These are phyloP conservation scores for Cantharis rufa DNA, from an alignment of 2,888 invertebrate genomes.

Conservation along the genomic window DNA sequence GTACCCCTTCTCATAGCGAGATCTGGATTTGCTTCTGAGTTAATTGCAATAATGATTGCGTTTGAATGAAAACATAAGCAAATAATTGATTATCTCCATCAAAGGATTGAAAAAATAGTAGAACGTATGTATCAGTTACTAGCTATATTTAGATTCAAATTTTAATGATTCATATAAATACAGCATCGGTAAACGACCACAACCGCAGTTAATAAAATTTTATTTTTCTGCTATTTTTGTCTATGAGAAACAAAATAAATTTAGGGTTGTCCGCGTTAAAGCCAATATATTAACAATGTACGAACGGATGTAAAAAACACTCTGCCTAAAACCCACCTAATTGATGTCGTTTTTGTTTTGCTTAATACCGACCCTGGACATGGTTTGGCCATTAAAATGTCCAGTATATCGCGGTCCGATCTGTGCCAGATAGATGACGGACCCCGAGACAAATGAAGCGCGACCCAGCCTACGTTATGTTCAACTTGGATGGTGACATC, in stretches of 20 bases:
- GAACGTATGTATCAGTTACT: background rate
- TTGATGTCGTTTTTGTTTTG: conserved; percentile 72
- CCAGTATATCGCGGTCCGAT: conserved; percentile 65
- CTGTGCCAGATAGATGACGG: conserved; percentile 65
- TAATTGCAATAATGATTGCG: background rate
- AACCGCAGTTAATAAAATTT: background rate
- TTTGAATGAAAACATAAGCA: background rate
- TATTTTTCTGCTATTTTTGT: conserved; percentile 9
- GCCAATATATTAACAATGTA: conserved; percentile 36
- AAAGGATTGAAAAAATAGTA: background rate
- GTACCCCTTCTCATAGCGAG: no score
- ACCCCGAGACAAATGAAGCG: conserved; percentile 59
- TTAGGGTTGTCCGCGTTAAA: conserved; percentile 25
- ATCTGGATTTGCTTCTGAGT: no score
- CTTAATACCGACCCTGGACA: conserved; percentile 66
- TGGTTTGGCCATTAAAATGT: conserved; percentile 73
- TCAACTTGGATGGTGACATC: conserved; percentile 31
- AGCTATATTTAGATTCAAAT: background rate
- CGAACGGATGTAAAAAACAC: conserved; percentile 42
- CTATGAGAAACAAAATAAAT: conserved; percentile 26
- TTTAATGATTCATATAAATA: background rate
- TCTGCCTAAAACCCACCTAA: conserved; percentile 61
- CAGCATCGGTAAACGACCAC: background rate
- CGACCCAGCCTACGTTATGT: conserved; percentile 41
- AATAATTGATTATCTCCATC: background rate